Conservation (phyloP, 2,113 vertebrate species). For the Pachyramphus minor region DNA sequence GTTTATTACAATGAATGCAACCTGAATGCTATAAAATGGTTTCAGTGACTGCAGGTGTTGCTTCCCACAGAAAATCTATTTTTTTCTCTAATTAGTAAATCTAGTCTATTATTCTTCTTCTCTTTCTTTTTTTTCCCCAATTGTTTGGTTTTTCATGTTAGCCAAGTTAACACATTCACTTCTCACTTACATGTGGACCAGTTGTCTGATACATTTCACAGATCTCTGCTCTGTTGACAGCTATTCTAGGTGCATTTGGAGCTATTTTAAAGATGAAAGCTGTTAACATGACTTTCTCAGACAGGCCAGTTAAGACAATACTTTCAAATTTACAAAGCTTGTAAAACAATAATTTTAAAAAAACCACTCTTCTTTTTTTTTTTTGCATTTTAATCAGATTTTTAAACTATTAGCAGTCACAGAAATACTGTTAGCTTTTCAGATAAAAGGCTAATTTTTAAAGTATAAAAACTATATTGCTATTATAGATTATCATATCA, state of each 20-base stretch:
- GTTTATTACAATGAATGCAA: not conserved
- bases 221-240: slow-evolving; percentile 57
- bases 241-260: slow-evolving; percentile 65
- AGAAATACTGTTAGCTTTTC: not conserved
- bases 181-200: slow-evolving; percentile 42
- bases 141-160: slow-evolving; percentile 47
- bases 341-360: not conserved
- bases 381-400: not conserved
- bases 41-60: not conserved
- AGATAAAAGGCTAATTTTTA: not conserved
- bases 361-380: not conserved
- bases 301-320: slow-evolving; percentile 45
- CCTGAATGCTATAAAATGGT: not conserved
- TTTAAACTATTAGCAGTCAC: not conserved
- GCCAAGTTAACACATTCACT: slow-evolving; percentile 36
- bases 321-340: not conserved
- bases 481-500: not conserved
- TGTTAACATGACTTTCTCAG: slow-evolving; percentile 56
- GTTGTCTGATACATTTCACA: slow-evolving; percentile 56
- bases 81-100: not conserved
- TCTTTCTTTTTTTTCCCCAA: not conserved
- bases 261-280: slow-evolving; percentile 68
- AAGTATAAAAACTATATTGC: not conserved
- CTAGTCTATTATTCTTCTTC: not conserved
- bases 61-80: not conserved